Base-by-base conservation (phyloP, 2,888 invertebrate species). In the Leptinotarsa rubiginosa region DNA sequence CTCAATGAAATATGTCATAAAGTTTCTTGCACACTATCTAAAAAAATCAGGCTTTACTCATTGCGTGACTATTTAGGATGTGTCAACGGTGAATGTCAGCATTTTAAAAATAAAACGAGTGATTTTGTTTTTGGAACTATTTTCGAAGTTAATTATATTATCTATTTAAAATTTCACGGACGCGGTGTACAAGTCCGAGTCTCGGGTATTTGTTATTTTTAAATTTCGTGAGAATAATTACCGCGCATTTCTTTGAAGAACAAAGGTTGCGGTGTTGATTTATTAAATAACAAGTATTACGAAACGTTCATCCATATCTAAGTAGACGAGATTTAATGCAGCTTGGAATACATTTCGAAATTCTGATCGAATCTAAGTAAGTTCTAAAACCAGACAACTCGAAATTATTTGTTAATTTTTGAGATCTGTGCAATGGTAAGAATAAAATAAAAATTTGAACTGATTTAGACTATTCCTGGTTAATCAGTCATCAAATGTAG, bases 151-250 rank as follows among this genome's bases (percentile, higher is more conserved):
- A 68, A 68, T 68, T 68, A 68, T 52, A 54, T 54, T 68, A 68
- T 54, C 54, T 54, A 54, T 68, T 68, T 68, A 52, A 68, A 68
- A 68, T 54, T 68, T 68, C 68, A 68, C 52, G 68, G 68, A 68
- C 68, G 54, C 68, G 52, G 18, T 15, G 68, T 25, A 68, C 25
- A 68, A 47, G 12, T 67, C 31, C 31, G 18, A 67, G 31, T 52
- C 22, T 65, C 65, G 49, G 47, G 47, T 49, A 52, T 47, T 67
- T 22, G 54, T 52, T 62, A 62, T 62, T 62, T 62, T 62, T 62
- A 41, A 31, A 62, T 62, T 62, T 15, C n/a, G 31, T 41, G 25
- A 41, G n/a, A 62, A 31, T 5, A 4, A n/a, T 62, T n/a, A 31
- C 22, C 22, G 59, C 25, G 22, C 25, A 22, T 59, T 22, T 59